Percentiles rank a stretch among this genome's conserved stretches.
Evolutionary conservation across 2,888 invertebrate species (phyloP).

Genomic region (Tyria jacobaeae): DNA sequence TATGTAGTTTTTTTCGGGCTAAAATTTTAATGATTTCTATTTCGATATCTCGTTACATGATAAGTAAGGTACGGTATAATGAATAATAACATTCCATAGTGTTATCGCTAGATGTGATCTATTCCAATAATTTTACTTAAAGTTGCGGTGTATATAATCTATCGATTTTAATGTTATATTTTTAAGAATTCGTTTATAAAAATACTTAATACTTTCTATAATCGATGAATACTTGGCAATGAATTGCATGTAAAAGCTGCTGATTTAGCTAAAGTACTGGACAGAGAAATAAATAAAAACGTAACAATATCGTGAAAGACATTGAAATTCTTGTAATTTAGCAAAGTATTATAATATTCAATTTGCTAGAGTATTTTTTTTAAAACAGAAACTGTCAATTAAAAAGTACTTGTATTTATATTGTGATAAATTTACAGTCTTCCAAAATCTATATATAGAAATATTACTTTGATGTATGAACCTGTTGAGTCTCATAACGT

Average conservation of each 20-base stretch:
- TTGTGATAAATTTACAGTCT: conserved; percentile 41
- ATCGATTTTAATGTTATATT: neutral
- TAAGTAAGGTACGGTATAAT: neutral
- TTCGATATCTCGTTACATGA: neutral
- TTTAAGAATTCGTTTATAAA: neutral
- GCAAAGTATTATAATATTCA: neutral
- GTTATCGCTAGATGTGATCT: neutral
- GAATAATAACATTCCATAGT: neutral
- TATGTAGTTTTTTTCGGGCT: no score
- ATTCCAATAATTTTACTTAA: neutral
- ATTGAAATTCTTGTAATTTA: neutral
- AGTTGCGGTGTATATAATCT: neutral
- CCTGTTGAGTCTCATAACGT: neutral
- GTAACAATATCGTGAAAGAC: neutral
- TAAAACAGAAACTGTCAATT: conserved; percentile 40
- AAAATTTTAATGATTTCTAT: neutral
- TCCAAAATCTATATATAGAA: conserved; percentile 30
- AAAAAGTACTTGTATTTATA: conserved; percentile 7
- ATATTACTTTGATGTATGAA: conserved; percentile 11
- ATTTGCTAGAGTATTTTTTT: neutral
- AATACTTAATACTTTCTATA: neutral
- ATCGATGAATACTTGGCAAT: neutral
- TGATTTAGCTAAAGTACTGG: neutral
- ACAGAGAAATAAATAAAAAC: neutral
- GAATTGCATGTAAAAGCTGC: neutral